Evolutionary conservation across 2,888 invertebrate species (phyloP).

Genomic region (Blera fallax): DNA sequence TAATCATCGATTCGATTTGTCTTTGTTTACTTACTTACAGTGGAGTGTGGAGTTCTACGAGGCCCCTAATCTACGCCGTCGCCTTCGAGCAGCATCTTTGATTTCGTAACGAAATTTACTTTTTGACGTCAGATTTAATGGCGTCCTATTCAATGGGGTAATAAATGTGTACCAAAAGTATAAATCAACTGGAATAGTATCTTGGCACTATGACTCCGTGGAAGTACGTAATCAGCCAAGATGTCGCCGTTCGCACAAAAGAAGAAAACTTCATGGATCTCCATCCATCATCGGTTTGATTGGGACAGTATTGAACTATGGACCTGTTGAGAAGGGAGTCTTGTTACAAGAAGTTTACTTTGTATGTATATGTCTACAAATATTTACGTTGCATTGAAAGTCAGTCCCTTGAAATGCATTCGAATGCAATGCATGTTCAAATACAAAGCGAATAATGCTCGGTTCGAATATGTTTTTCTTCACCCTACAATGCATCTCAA

Average conservation of each 20-base stretch:
- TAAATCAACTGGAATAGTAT: constrained; percentile 17
- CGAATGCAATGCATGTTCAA: constrained; percentile 9
- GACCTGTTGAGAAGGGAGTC: constrained; percentile 39
- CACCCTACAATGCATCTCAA: too few relatives aligned
- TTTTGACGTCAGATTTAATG: constrained; percentile 39
- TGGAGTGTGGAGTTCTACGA: background rate
- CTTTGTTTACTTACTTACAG: constrained; percentile 35
- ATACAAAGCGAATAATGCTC: background rate
- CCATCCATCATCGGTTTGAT: constrained; percentile 33
- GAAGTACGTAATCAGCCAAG: constrained; percentile 38
- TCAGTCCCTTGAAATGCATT: constrained; percentile 37
- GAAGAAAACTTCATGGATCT: constrained; percentile 10
- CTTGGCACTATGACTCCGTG: background rate
- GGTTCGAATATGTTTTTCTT: background rate
- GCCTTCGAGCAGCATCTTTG: background rate
- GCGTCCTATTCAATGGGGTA: constrained; percentile 23
- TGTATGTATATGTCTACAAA: background rate
- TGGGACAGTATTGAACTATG: constrained; percentile 24
- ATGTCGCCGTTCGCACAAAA: constrained; percentile 32
- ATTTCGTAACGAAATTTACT: constrained; percentile 15
- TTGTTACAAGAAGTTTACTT: background rate
- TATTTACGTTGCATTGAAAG: constrained; percentile 45
- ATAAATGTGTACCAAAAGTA: constrained; percentile 42
- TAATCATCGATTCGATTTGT: constrained; percentile 63
- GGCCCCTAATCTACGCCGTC: background rate